A percentile compares a stretch with the other conserved stretches of the same genome.
These are phyloP conservation scores for Hypotaenidia philippensis DNA, from an alignment of 2,797 vertebrate genomes.

Conservation along the genomic window DNA sequence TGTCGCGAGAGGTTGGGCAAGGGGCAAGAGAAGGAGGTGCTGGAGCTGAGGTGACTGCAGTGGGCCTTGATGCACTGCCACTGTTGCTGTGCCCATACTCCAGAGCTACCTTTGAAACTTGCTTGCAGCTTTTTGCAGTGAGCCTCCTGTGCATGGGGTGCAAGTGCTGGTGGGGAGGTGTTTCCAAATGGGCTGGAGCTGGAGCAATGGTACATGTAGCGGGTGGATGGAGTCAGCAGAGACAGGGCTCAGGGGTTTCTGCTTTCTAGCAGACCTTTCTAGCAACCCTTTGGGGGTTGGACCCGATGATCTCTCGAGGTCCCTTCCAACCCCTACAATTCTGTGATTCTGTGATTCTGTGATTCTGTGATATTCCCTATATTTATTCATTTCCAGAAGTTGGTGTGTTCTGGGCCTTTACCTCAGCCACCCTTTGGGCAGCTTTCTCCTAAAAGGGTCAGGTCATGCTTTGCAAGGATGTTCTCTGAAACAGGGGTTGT, in stretches of 20 bases:
- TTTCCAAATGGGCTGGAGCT: not conserved
- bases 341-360: too few relatives aligned
- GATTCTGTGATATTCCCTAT: too few relatives aligned
- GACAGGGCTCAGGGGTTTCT: not conserved
- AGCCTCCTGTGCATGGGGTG: rapidly evolving
- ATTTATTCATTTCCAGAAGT: too few relatives aligned
- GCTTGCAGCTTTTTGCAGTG: rapidly evolving
- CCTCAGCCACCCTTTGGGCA: not conserved
- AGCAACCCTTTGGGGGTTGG: too few relatives aligned
- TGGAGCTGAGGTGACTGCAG: not conserved
- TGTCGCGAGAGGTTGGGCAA: not conserved
- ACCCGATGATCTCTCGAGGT: too few relatives aligned
- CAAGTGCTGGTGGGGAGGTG: rapidly evolving
- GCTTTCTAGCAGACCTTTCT: not conserved
- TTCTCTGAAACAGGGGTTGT: not conserved
- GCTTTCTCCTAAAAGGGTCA: not conserved
- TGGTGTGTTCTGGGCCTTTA: not conserved
- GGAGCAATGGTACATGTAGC: rapidly evolving
- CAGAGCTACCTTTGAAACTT: not conserved
- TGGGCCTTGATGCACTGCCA: not conserved
- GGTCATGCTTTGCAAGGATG: not conserved
- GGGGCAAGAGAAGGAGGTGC: not conserved
- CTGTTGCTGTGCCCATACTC: not conserved
- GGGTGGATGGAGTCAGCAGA: not conserved
- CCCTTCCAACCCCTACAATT: too few relatives aligned